These are phyloP conservation scores for Chiridota heheva DNA, from an alignment of 35 echinoderm and acorn worm genomes.

Conservation along the genomic window DNA sequence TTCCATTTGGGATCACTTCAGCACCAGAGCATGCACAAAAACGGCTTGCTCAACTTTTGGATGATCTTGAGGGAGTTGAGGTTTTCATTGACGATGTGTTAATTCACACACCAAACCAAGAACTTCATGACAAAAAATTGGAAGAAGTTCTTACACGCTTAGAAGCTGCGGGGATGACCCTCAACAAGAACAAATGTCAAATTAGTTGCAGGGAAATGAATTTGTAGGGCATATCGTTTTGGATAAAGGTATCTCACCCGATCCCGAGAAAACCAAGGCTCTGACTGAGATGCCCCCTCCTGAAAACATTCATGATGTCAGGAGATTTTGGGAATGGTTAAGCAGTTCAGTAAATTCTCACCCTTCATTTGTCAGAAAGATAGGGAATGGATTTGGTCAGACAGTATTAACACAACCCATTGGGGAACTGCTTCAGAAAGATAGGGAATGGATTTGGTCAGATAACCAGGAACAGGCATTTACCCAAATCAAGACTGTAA, in stretches of 20 bases:
- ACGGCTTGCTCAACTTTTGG: conserved; percentile 46
- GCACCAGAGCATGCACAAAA: conserved; percentile 54
- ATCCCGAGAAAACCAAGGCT: conserved; percentile 51
- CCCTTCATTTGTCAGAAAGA: conserved; percentile 28
- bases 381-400: too few species aligned
- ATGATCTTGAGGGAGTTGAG: conserved; percentile 47
- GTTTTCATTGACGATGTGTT: conserved; percentile 52
- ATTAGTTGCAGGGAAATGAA: conserved; percentile 14
- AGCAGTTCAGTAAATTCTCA: conserved; percentile 52
- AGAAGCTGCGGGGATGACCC: conserved; percentile 39
- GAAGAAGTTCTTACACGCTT: conserved; percentile 25
- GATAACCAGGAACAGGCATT: conserved; percentile 46
- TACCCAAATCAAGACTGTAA: conserved; percentile 24
- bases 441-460: conserved; percentile 37
- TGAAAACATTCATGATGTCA: conserved; percentile 31
- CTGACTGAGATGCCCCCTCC: conserved; percentile 30
- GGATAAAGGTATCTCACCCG: conserved; percentile 31
- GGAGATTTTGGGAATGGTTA: conserved; percentile 49
- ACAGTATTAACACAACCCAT: conserved; percentile 40
- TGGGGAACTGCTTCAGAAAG: conserved; percentile 45
- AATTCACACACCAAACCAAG: conserved; percentile 36
- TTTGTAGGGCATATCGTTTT: conserved; percentile 68
- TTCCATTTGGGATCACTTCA: conserved; percentile 54
- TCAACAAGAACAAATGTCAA: conserved; percentile 68
- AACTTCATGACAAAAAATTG: conserved; percentile 48